A percentile compares a stretch with the other conserved stretches of the same genome.
These are phyloP conservation scores for Hipposideros armiger DNA, from an alignment of 2,113 vertebrate genomes.

Conservation along the genomic window DNA sequence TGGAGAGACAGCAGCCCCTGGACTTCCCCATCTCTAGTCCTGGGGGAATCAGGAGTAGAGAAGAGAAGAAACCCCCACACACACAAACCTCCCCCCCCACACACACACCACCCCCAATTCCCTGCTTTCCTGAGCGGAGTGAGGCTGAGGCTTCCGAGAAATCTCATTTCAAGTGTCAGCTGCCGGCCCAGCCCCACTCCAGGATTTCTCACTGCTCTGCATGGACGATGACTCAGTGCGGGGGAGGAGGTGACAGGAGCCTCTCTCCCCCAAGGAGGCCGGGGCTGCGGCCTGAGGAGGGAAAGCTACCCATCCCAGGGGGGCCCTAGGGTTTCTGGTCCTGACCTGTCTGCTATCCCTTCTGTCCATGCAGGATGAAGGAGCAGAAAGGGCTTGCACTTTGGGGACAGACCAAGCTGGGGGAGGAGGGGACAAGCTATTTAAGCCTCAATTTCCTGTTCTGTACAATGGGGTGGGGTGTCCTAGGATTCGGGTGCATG, in stretches of 20 bases:
- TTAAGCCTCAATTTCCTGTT: not conserved
- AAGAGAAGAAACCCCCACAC: not conserved
- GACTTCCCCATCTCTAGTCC: not conserved
- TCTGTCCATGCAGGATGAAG: not conserved
- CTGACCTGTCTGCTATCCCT: not conserved
- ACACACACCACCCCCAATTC: not conserved
- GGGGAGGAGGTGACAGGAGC: not conserved
- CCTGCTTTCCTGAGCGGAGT: not conserved
- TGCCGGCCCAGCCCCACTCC: not conserved
- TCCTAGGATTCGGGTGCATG: not conserved
- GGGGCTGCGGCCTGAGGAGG: not conserved
- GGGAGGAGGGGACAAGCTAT: not conserved
- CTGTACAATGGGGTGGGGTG: not conserved
- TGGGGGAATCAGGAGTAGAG: no score
- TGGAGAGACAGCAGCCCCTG: not conserved
- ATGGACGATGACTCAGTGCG: slow-evolving; percentile 36
- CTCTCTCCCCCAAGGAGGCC: not conserved
- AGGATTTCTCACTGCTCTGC: not conserved
- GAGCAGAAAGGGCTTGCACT: not conserved
- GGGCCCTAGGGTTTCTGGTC: not conserved
- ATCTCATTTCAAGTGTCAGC: slow-evolving; percentile 32
- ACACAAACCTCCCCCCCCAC: no score
- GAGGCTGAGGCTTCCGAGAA: slow-evolving; percentile 53
- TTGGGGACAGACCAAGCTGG: not conserved
- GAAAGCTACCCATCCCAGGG: not conserved